Evolutionary conservation across 2,113 vertebrate genomes (phyloP).

Genomic region (Rafetus swinhoei): DNA sequence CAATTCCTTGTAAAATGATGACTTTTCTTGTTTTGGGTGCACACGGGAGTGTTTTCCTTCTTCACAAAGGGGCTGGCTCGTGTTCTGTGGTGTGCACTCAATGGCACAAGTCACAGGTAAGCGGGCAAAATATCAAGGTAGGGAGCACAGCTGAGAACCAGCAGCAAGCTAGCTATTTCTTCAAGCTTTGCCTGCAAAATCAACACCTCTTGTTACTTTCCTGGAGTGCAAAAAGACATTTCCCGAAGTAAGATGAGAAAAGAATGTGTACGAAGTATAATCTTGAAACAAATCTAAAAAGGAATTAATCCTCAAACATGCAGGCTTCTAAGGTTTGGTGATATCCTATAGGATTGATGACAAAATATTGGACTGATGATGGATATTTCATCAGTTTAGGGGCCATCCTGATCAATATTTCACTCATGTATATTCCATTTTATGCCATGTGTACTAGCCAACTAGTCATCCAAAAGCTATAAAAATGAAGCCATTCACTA

Average conservation of each 20-base stretch:
- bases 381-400: neutral
- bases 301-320: neutral
- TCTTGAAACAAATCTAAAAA: conserved; percentile 3
- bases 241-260: neutral
- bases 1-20: neutral
- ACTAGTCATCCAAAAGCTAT: neutral
- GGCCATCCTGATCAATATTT: conserved; percentile 23
- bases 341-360: neutral
- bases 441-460: neutral
- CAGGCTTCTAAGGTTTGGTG: neutral
- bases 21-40: neutral
- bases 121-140: neutral
- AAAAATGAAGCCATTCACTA: neutral
- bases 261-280: conserved; percentile 9
- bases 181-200: neutral
- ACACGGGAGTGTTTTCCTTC: neutral
- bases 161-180: neutral
- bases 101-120: neutral
- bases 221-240: neutral
- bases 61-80: neutral
- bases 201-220: neutral
- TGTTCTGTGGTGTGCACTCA: neutral
- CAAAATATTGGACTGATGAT: neutral
- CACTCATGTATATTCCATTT: neutral
- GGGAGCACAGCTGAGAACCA: neutral